A percentile compares a stretch with the other conserved stretches of the same genome.
phyloP scores from a whole-genome alignment of 2,888 invertebrate genomes.

The Leptinotarsa peninsularis region DNA sequence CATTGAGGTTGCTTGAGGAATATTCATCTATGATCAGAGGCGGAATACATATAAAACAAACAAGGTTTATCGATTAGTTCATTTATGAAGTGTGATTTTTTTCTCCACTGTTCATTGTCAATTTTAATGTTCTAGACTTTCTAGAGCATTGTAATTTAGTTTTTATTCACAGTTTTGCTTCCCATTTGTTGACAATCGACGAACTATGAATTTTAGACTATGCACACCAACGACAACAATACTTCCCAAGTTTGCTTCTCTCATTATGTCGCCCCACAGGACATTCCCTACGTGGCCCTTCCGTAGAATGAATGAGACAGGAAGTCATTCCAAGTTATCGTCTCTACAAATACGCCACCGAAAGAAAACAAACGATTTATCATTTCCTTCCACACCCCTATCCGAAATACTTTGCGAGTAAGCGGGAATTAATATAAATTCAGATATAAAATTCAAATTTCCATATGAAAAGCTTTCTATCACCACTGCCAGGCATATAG shows the following conservation, averaged over 20 bases:
- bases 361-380: slow-evolving; percentile 27
- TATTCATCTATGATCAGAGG: too few relatives aligned
- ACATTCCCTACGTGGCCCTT: background rate
- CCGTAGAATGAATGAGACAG: slow-evolving; percentile 12
- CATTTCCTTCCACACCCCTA: slow-evolving; percentile 26
- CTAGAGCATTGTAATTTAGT: too few relatives aligned
- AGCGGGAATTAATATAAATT: slow-evolving; percentile 51
- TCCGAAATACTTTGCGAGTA: slow-evolving; percentile 44
- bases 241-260: background rate
- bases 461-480: slow-evolving; percentile 47
- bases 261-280: background rate
- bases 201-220: background rate
- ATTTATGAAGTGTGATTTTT: too few relatives aligned
- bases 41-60: too few relatives aligned
- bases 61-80: too few relatives aligned
- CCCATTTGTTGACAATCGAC: background rate
- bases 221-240: background rate
- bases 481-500: slow-evolving; percentile 33
- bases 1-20: too few relatives aligned
- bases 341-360: slow-evolving; percentile 20
- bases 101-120: too few relatives aligned
- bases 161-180: too few relatives aligned
- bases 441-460: slow-evolving; percentile 47
- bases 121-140: too few relatives aligned
- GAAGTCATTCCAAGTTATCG: slow-evolving; percentile 23